Conservation (phyloP, 2,797 vertebrate species). For the Epinephelus coioides region DNA sequence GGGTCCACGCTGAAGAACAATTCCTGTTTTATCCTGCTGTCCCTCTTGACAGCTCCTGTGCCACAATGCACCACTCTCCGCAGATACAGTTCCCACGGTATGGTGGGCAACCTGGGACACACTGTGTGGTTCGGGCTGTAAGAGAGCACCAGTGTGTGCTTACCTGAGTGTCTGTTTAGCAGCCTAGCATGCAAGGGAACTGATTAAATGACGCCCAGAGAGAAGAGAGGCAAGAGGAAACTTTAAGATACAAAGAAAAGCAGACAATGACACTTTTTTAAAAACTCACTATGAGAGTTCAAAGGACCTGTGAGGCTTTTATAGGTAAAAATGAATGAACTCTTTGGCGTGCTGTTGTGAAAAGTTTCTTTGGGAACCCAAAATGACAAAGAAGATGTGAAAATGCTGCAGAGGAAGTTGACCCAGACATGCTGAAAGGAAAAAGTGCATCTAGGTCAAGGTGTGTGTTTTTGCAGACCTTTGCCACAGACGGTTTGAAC, state of each 20-base stretch:
- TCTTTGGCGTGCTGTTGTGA: constrained; percentile 11
- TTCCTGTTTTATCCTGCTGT: constrained; percentile 70
- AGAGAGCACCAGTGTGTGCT: constrained; percentile 45
- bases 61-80: constrained; percentile 64
- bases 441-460: constrained; percentile 31
- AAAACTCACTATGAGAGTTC: neutral
- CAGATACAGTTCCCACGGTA: constrained; percentile 77
- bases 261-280: constrained; percentile 24
- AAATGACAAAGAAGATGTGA: constrained; percentile 67
- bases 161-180: constrained; percentile 53
- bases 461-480: constrained; percentile 35
- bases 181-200: neutral
- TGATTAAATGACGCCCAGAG: constrained; percentile 46
- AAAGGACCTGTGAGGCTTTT: constrained; percentile 36
- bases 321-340: neutral
- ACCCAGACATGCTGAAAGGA: constrained; percentile 36
- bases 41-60: constrained; percentile 58
- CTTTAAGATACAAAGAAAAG: constrained; percentile 16
- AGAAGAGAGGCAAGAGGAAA: constrained; percentile 1
- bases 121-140: constrained; percentile 43
- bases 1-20: constrained; percentile 67
- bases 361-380: constrained; percentile 37
- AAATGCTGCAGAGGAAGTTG: constrained; percentile 59
- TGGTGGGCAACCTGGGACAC: constrained; percentile 63
- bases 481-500: neutral